Evolutionary conservation across 2,113 vertebrate genomes (phyloP).

Genomic region (Coreoperca whiteheadi): DNA sequence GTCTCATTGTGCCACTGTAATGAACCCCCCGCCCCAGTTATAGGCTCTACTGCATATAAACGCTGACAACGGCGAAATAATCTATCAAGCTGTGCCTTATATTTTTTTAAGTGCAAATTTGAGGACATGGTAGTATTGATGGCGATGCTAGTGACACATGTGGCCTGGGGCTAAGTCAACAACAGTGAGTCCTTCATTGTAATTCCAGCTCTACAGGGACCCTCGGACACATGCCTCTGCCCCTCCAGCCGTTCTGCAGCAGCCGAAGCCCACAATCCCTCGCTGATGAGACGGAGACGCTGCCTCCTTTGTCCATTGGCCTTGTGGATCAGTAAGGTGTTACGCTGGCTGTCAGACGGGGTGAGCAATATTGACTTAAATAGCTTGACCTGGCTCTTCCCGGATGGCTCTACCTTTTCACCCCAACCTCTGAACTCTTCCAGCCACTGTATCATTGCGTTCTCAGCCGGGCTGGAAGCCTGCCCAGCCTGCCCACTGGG

Average conservation of each 20-base stretch:
- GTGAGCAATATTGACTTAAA: conserved; percentile 77
- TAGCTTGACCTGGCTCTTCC: conserved; percentile 75
- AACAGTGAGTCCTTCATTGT: conserved; percentile 75
- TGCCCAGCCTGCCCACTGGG: conserved; percentile 63
- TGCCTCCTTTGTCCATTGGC: conserved; percentile 71
- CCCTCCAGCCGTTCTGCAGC: conserved; percentile 59
- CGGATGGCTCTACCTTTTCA: conserved; percentile 71
- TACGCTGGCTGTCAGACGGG: conserved; percentile 75
- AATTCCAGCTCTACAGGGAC: conserved; percentile 75
- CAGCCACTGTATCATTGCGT: conserved; percentile 43
- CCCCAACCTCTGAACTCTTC: conserved; percentile 69
- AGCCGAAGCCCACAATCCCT: conserved; percentile 62
- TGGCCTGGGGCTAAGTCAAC: conserved; percentile 85
- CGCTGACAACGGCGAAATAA: conserved; percentile 26
- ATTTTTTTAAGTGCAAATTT: conserved; percentile 85
- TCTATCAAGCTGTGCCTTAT: conserved; percentile 49
- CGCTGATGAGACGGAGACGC: conserved; percentile 60
- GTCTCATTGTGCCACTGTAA: neutral
- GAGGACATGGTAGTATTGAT: conserved; percentile 73
- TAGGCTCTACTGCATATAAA: conserved; percentile 21
- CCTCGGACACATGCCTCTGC: conserved; percentile 68
- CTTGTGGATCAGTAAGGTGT: conserved; percentile 79
- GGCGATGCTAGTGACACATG: conserved; percentile 79
- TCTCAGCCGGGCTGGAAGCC: conserved; percentile 56
- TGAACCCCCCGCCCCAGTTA: too few relatives aligned